Conservation (phyloP, 2,113 vertebrate species). For the Petroica traversi region DNA sequence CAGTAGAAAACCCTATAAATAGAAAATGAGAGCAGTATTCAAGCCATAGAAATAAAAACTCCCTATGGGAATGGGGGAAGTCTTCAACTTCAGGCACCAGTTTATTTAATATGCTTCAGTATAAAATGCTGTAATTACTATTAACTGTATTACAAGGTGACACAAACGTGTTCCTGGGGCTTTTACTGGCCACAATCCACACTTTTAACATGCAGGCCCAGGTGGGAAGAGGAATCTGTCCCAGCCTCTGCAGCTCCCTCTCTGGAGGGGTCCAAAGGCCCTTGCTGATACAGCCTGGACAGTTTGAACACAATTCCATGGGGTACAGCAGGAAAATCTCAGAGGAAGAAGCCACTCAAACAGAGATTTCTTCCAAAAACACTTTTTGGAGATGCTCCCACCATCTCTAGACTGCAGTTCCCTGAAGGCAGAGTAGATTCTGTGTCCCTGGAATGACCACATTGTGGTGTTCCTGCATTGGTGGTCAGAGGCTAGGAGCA, state of each 20-base stretch:
- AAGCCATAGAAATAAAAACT: not conserved
- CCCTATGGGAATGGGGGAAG: not conserved
- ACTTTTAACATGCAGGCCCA: not conserved
- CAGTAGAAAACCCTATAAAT: not conserved
- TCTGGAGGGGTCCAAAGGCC: not conserved
- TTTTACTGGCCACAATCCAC: not conserved
- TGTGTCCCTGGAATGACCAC: not conserved
- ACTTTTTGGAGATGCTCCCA: not conserved
- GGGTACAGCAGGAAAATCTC: not conserved
- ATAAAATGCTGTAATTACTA: not conserved
- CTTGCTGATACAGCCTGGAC: not conserved
- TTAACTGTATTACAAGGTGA: not conserved
- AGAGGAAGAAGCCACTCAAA: not conserved
- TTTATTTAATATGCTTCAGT: not conserved
- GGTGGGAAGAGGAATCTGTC: not conserved
- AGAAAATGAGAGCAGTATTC: not conserved
- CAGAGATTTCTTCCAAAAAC: not conserved
- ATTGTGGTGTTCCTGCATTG: rapidly evolving
- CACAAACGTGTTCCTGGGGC: not conserved
- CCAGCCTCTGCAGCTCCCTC: not conserved
- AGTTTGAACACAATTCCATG: not conserved
- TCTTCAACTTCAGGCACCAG: not conserved
- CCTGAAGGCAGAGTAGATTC: not conserved
- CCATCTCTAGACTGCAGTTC: not conserved
- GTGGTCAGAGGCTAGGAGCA: not conserved